phyloP scores from a whole-genome alignment of 2,113 vertebrate species.

The Ameiurus melas region DNA sequence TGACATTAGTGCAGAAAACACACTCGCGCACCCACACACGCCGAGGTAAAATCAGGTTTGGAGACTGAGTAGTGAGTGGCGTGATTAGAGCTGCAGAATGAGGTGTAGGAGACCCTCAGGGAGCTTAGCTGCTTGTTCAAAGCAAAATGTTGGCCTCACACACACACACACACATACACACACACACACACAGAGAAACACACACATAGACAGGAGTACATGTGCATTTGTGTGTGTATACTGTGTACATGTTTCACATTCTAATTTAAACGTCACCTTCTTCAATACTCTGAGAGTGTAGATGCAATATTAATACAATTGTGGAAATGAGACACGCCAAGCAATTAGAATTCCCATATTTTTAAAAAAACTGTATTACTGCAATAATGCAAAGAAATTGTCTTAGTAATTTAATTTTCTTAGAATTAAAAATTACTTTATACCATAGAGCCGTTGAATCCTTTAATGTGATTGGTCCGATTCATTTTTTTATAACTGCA shows the following conservation, averaged over 20 bases:
- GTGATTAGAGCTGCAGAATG: conserved; percentile 55
- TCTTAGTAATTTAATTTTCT: not conserved
- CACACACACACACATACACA: conserved; percentile 14
- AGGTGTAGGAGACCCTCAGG: conserved; percentile 51
- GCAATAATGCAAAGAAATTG: not conserved
- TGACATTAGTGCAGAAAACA: conserved; percentile 53
- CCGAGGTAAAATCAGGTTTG: conserved; percentile 50
- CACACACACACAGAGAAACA: conserved; percentile 23
- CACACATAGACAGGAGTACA: conserved; percentile 1
- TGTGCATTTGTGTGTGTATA: no score
- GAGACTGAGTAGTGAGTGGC: conserved; percentile 25
- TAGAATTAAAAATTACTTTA: not conserved
- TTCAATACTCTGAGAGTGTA: conserved; percentile 21
- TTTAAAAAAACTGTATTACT: not conserved
- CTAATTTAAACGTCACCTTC: conserved; percentile 32
- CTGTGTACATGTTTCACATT: not conserved
- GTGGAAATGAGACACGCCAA: not conserved
- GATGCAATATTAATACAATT: not conserved
- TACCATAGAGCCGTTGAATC: not conserved
- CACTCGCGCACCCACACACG: conserved; percentile 34
- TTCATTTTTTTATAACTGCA: not conserved
- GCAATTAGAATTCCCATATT: not conserved
- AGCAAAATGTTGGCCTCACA: conserved; percentile 19
- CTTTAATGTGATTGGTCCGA: not conserved
- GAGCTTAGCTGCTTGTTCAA: conserved; percentile 37